A percentile compares a stretch with the other conserved stretches of the same genome.
Conservation (phyloP, 2,888 invertebrate genomes). For the Chaetogeoica ovagalla region DNA sequence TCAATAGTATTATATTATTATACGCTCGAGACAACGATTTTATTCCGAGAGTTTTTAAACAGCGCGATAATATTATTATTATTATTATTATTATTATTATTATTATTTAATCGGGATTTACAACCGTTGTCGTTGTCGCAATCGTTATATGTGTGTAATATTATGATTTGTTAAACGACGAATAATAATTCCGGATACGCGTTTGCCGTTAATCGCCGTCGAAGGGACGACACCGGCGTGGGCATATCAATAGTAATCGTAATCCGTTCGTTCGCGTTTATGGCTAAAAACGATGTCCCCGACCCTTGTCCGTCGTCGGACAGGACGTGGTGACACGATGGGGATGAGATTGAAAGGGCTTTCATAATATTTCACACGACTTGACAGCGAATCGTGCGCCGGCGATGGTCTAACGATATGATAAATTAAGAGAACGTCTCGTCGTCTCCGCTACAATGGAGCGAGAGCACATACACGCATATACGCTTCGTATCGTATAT, state of each 20-base stretch:
- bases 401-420: conserved; percentile 7
- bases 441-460: neutral
- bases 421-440: conserved; percentile 34
- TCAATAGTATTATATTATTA: too few species aligned
- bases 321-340: neutral
- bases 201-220: neutral
- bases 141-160: too few species aligned
- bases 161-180: too few species aligned
- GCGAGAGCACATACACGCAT: too few species aligned
- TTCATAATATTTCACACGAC: conserved; percentile 26
- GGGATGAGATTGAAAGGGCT: conserved; percentile 9
- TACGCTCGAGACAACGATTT: too few species aligned
- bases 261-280: neutral
- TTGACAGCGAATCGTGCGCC: conserved; percentile 20
- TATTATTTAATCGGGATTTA: too few species aligned
- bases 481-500: too few species aligned
- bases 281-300: neutral
- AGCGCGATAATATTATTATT: too few species aligned
- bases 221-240: neutral
- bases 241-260: neutral
- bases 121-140: too few species aligned
- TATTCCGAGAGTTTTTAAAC: too few species aligned
- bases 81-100: too few species aligned
- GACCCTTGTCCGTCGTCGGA: neutral
- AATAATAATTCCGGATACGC: too few species aligned